These are phyloP conservation scores for Bucco capensis DNA, from an alignment of 2,113 vertebrate species.

Conservation along the genomic window DNA sequence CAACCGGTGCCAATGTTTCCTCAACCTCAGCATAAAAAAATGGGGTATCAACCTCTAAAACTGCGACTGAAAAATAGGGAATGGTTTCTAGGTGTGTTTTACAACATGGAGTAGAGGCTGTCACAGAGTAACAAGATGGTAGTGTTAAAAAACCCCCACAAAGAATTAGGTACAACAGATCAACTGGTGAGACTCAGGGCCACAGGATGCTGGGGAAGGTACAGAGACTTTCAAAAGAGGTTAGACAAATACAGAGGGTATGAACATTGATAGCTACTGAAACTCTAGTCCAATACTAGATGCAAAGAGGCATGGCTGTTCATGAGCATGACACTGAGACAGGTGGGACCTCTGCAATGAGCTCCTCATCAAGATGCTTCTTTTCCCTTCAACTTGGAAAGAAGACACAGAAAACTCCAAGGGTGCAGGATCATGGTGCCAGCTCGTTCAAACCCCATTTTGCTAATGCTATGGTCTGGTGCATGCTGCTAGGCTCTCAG, in stretches of 20 bases:
- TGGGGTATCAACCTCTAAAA: not conserved
- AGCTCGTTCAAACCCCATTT: not conserved
- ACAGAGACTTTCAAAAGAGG: not conserved
- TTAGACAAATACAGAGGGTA: not conserved
- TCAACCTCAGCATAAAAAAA: too few species aligned
- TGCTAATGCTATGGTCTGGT: not conserved
- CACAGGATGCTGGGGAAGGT: not conserved
- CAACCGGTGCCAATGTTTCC: too few species aligned
- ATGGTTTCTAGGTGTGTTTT: not conserved
- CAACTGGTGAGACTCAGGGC: not conserved
- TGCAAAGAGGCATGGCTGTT: not conserved
- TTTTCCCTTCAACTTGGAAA: not conserved
- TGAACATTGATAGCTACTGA: not conserved
- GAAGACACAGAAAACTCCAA: not conserved
- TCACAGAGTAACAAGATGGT: accelerated
- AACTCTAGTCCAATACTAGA: not conserved
- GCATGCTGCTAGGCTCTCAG: not conserved
- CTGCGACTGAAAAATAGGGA: not conserved
- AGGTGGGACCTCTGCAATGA: not conserved
- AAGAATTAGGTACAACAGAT: not conserved
- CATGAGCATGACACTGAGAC: accelerated
- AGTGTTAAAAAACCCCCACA: not conserved
- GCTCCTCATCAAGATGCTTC: accelerated
- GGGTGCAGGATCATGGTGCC: not conserved
- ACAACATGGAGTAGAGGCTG: not conserved